phyloP scores from a whole-genome alignment of 2,888 invertebrate species.

The Xestia rhomboidea region DNA sequence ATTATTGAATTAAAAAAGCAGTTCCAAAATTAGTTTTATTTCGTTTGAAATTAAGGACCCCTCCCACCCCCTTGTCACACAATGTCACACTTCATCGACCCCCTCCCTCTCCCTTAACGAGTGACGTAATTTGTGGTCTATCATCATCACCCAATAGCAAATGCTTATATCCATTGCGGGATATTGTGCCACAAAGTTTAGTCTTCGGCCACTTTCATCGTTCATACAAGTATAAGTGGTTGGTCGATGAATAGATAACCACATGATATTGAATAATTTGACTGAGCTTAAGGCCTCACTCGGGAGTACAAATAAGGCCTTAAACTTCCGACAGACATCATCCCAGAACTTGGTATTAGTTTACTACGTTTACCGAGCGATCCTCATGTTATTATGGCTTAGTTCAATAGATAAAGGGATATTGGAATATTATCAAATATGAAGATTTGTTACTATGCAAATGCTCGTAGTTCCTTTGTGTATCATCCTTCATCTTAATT shows the following conservation, averaged over 20 bases:
- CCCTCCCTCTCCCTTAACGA: too few relatives aligned
- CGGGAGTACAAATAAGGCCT: constrained; percentile 25
- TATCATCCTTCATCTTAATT: neutral
- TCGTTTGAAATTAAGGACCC: too few relatives aligned
- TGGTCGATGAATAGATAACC: constrained; percentile 26
- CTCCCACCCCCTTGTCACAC: too few relatives aligned
- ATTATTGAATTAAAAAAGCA: too few relatives aligned
- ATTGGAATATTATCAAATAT: constrained; percentile 13
- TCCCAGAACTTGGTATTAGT: constrained; percentile 53
- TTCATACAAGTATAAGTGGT: neutral
- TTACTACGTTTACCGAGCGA: constrained; percentile 22
- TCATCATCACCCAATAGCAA: too few relatives aligned
- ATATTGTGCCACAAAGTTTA: neutral
- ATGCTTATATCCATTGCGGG: too few relatives aligned
- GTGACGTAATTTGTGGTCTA: too few relatives aligned
- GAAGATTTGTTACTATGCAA: neutral
- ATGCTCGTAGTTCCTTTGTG: neutral
- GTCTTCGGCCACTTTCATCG: neutral
- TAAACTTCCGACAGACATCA: constrained; percentile 27
- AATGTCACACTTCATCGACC: too few relatives aligned
- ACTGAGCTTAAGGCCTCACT: constrained; percentile 23
- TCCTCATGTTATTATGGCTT: constrained; percentile 29
- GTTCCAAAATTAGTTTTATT: too few relatives aligned
- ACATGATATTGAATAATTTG: constrained; percentile 29
- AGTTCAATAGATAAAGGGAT: constrained; percentile 40